Evolutionary conservation across 2,797 vertebrate species (phyloP), one percentile per base, ranked within the genome.

Genomic region (Hoplostethus mediterraneus): DNA sequence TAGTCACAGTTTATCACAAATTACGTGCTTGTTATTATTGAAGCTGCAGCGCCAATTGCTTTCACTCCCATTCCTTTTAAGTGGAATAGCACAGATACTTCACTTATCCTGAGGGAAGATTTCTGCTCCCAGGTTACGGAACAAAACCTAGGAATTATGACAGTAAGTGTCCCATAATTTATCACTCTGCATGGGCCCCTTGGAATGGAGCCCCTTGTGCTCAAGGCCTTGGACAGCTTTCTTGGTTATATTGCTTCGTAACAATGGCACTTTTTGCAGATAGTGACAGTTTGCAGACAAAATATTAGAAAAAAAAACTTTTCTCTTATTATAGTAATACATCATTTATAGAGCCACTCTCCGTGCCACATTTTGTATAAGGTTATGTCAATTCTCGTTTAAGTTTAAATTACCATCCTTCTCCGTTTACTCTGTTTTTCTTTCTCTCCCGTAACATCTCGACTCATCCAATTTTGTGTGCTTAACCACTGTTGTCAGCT

Each of bases 271-370:
- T 38, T 55, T 58, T 63, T 63, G 44, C 30, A 71, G 25, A 56
- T 1, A 4, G 53, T 16, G 17, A 65, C 16, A 6, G 45, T n/a
- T 38, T 36, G 8, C 3, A 61, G 12, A 25, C 10, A 6, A 16
- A 47, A n/a, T 47, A 16, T n/a, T 14, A 16, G 16, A 0, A 7
- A 47, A 40, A 40, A 11, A 40, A 40, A 8, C 10, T 40, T 11
- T 40, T 40, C 8, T 10, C 72, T 79, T 48, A 66, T 56, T 31
- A 13, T 31, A 17, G 42, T 53, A 21, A 81, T 81, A 72, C 75
- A 84, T 87, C 86, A 85, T 86, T 66, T 86, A 73, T 62, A 64
- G 60, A 61, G 10, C 77, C 80, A 73, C 86, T 80, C 73, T 85
- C 81, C 57, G 48, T 62, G 38, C 53, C 17, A 47, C 62, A 80